A percentile compares a stretch with the other conserved stretches of the same genome.
Evolutionary conservation across 2,888 invertebrate genomes (phyloP).

Genomic region (Cephus runcator): DNA sequence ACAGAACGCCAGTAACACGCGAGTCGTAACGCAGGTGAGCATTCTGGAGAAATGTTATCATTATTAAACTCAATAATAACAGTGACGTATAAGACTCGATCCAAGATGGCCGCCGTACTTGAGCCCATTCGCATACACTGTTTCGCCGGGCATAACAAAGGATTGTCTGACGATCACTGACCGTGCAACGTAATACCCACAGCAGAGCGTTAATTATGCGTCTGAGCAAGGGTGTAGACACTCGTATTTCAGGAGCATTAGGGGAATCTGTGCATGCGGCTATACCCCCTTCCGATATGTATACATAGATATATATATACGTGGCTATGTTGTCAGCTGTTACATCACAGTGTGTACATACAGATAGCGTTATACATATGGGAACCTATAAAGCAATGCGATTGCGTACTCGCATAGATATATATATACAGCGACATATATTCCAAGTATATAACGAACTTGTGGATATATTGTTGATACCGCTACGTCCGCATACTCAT

Average conservation of each 20-base stretch:
- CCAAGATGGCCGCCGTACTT: not conserved
- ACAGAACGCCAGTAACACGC: not conserved
- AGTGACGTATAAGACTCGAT: not conserved
- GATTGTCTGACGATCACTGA: constrained; percentile 4
- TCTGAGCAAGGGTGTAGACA: not conserved
- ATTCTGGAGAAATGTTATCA: not conserved
- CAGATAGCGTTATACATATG: not conserved
- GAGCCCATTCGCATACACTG: not conserved
- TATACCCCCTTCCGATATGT: not conserved
- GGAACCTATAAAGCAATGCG: not conserved
- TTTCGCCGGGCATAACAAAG: not conserved
- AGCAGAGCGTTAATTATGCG: not conserved
- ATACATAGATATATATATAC: not conserved
- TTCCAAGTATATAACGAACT: no score
- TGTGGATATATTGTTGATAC: not conserved
- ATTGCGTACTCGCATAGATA: not conserved
- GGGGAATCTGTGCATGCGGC: not conserved
- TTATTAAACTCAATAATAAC: not conserved
- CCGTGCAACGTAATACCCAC: constrained; percentile 2
- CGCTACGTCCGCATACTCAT: not conserved
- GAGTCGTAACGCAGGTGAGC: not conserved
- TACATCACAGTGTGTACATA: not conserved
- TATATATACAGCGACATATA: not conserved
- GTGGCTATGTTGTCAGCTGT: not conserved
- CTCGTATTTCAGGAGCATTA: not conserved